Percentiles rank a stretch among this genome's conserved stretches.
phyloP scores from a whole-genome alignment of 2,113 vertebrate species.

The Fregata magnificens region DNA sequence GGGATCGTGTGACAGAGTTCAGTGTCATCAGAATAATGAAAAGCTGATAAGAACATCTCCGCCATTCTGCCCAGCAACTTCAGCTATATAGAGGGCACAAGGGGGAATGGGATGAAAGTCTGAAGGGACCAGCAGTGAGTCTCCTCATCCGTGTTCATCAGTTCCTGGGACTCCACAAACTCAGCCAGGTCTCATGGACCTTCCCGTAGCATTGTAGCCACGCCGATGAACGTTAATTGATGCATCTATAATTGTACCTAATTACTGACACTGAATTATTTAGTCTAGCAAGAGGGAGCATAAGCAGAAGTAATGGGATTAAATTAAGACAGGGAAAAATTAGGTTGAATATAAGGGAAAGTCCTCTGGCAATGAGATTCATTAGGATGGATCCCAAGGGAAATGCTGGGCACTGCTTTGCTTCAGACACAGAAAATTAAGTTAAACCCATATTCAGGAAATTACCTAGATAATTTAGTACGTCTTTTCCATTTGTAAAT shows the following conservation, averaged over 20 bases:
- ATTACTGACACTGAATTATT: constrained; percentile 56
- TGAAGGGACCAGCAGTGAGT: not conserved
- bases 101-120: not conserved
- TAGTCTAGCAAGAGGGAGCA: constrained; percentile 34
- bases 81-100: not conserved
- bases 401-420: constrained; percentile 7
- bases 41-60: not conserved
- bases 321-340: constrained; percentile 54
- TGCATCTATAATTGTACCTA: constrained; percentile 44
- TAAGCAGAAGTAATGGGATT: constrained; percentile 65
- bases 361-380: constrained; percentile 33
- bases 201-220: not conserved
- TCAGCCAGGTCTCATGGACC: not conserved
- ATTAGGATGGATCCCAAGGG: constrained; percentile 42
- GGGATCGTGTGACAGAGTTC: not conserved
- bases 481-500: not conserved
- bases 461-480: constrained; percentile 29
- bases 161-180: not conserved
- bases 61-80: not conserved
- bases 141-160: not conserved
- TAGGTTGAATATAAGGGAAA: constrained; percentile 34
- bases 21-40: not conserved
- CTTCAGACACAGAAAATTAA: constrained; percentile 36
- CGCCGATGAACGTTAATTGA: not conserved
- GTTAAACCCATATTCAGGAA: constrained; percentile 14